These are phyloP conservation scores for Hemicentrotus pulcherrimus DNA, from an alignment of 35 echinoderm and acorn worm species.

Conservation along the genomic window DNA sequence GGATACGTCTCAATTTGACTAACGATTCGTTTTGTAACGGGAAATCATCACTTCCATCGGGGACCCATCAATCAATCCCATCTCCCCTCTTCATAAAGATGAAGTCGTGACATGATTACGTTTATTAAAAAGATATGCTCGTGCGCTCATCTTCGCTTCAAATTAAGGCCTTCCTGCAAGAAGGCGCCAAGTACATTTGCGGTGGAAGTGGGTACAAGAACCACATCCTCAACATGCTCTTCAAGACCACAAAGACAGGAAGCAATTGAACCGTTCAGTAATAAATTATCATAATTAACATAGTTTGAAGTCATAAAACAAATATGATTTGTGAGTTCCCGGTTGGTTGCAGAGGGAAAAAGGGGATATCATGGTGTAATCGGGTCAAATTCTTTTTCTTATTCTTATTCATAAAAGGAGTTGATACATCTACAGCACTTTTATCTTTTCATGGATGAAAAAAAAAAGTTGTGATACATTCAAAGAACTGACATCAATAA, in stretches of 20 bases:
- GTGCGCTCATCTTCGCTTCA: background rate
- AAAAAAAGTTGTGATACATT: no score
- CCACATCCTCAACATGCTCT: background rate
- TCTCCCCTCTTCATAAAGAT: background rate
- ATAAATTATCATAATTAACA: conserved; percentile 1
- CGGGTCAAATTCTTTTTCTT: no score
- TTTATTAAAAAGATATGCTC: conserved; percentile 20
- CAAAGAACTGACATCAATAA: no score
- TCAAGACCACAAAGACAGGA: background rate
- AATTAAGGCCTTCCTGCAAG: background rate
- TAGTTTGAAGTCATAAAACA: background rate
- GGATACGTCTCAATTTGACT: conserved; percentile 11
- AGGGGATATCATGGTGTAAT: no score
- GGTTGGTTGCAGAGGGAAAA: background rate
- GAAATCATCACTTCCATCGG: background rate
- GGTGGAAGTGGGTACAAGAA: background rate
- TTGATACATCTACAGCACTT: no score
- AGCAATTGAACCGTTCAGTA: background rate
- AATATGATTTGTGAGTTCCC: background rate
- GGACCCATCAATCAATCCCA: background rate
- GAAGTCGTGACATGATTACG: background rate
- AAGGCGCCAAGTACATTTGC: background rate
- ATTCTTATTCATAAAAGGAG: no score
- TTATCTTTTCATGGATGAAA: no score
- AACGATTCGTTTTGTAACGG: conserved; percentile 17